Conservation (phyloP, 2,113 vertebrate genomes). For the Tautogolabrus adspersus region DNA sequence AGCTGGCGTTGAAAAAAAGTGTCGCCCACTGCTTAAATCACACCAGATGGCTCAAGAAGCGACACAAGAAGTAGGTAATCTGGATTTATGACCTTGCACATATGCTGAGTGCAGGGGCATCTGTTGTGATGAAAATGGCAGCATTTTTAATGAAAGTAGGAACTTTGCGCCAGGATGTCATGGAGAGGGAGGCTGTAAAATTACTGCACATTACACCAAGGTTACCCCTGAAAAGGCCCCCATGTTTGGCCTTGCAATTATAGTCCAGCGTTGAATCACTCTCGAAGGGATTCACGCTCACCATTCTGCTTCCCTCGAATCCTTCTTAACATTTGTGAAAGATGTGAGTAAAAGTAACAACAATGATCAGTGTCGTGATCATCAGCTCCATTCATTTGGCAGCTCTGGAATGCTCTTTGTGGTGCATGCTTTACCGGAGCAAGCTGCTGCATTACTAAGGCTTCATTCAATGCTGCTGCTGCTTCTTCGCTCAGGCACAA, state of each 20-base stretch:
- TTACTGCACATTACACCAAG: conserved; percentile 42
- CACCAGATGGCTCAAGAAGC: conserved; percentile 79
- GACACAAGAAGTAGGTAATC: conserved; percentile 74
- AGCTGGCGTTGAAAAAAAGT: conserved; percentile 37
- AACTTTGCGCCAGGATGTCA: conserved; percentile 37
- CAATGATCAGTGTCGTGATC: neutral
- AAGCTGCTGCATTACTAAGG: neutral
- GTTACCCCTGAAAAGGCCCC: conserved; percentile 18
- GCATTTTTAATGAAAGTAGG: conserved; percentile 52
- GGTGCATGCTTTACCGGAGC: conserved; percentile 4
- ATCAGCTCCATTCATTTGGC: neutral
- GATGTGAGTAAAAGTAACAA: neutral
- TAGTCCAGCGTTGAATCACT: conserved; percentile 16
- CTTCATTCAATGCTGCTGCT: neutral
- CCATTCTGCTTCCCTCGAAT: neutral
- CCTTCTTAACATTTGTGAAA: neutral
- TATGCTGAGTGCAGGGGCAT: conserved; percentile 62
- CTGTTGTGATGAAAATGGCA: conserved; percentile 59
- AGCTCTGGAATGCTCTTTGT: neutral
- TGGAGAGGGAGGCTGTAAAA: conserved; percentile 22
- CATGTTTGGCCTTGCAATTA: conserved; percentile 27
- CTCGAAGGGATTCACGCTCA: neutral
- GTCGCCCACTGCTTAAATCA: conserved; percentile 62
- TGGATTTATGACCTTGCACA: conserved; percentile 79
- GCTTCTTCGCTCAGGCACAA: conserved; percentile 6